Base-by-base conservation (phyloP, 2,888 invertebrate genomes). In the Pollenia amentaria region DNA sequence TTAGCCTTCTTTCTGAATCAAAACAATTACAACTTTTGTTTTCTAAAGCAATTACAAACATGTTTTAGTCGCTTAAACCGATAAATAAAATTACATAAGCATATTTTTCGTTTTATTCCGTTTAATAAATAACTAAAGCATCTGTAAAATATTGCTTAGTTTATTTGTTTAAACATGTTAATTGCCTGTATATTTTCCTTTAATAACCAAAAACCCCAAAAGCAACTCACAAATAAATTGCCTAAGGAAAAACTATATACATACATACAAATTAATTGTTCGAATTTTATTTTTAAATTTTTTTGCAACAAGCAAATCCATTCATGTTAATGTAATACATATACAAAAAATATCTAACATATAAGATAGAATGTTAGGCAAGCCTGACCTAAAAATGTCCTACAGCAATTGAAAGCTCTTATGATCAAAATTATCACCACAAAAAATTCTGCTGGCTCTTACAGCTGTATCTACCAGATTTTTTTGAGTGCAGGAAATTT, bases 101-200 rank as follows among this genome's bases (percentile, higher is more conserved):
- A 38, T 8, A 9, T 1, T 51, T 16, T 51, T 16, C 16, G n/a
- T 51, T 51, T 8, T 51, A 16, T 51, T 51, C 4, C 16, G 18
- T 65, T 67, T 40, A 48, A 67, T 46, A 65, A 67, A 67, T 57
- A 40, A 46, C 29, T 10, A 8, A 55, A 29, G 57, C 46, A 78
- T 16, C 16, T 67, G 46, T 40, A 64, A 64, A 42, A 80, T 64
- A 44, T 64, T 14, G 44, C 4, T 38, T 18, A 46, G 29, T 44
- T 62, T 72, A 64, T 62, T 72, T 55, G 44, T 65, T 65, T 55
- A 18, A 44, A 55, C 38, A 46, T 72, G 29, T 46, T 29, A 73
- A 64, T 57, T 73, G 55, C 21, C 18, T 53, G 72, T 46, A 72
- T 64, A 55, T 55, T 38, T 80, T 65, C 0, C 21, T 6, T 3